Base-by-base conservation (phyloP, 2,888 invertebrate species). In the Acleris emargana region DNA sequence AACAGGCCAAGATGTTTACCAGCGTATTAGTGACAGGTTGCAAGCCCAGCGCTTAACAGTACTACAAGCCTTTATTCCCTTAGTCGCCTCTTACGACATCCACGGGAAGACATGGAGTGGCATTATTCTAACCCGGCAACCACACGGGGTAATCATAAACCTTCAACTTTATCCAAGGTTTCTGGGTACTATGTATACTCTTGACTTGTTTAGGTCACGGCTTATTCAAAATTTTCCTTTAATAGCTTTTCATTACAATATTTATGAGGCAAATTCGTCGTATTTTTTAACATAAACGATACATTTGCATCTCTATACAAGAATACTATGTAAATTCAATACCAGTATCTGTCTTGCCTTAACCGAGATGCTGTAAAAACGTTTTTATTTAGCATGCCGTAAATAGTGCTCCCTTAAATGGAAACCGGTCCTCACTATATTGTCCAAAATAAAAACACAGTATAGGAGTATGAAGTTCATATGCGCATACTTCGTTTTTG, bases 111-210 rank as follows among this genome's bases (percentile, higher is more conserved):
- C n/a, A n/a, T n/a, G n/a, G n/a, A n/a, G n/a, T n/a, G n/a, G n/a
- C n/a, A n/a, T n/a, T n/a, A n/a, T n/a, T n/a, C n/a, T n/a, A n/a
- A n/a, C n/a, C n/a, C n/a, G n/a, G n/a, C n/a, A n/a, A n/a, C n/a
- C n/a, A n/a, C n/a, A n/a, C n/a, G n/a, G n/a, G n/a, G n/a, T n/a
- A 32, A 38, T 38, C 38, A 38, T 9, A 38, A 38, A 42, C n/a
- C 45, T 63, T 51, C 42, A 22, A 38, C 16, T 17, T 13, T 22
- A 25, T 17, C 13, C 49, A 54, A 47, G 47, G 62, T 62, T 38
- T 25, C 32, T 2, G 20, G 17, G 7, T 22, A 22, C 32, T 22
- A 25, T n/a, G n/a, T n/a, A n/a, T 5, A 28, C 16, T 49, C 17
- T 52, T 25, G 22, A 43, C 25, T 20, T 25, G 18, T 38, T 62